Evolutionary conservation across 1,140 invertebrate genomes (phyloP).

Genomic region (Popillia japonica): DNA sequence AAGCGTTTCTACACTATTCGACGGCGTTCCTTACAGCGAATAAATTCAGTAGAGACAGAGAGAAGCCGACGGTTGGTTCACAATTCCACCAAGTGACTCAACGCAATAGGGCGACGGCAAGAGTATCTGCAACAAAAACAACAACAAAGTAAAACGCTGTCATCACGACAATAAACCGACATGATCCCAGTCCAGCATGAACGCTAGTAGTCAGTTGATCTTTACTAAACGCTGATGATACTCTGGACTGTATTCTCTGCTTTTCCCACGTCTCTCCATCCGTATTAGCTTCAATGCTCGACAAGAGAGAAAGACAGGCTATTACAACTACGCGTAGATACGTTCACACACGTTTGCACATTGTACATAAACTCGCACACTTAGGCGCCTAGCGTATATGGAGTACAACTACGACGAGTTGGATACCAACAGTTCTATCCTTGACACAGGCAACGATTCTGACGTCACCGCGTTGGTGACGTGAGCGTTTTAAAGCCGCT

Average conservation of each 20-base stretch:
- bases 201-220: neutral
- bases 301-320: neutral
- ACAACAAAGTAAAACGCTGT: neutral
- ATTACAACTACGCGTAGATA: neutral
- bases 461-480: slow-evolving; percentile 17
- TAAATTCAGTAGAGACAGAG: neutral
- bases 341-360: neutral
- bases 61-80: neutral
- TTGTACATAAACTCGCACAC: neutral
- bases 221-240: neutral
- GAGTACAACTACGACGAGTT: slow-evolving; percentile 19
- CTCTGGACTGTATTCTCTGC: neutral
- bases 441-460: slow-evolving; percentile 29
- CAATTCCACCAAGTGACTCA: neutral
- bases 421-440: slow-evolving; percentile 12
- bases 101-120: neutral
- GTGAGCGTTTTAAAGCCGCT: slow-evolving; percentile 28
- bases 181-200: neutral
- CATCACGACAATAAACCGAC: neutral
- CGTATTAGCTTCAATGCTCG: neutral
- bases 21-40: too few relatives aligned
- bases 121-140: neutral
- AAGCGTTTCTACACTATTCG: slow-evolving; percentile 1
- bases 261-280: neutral
- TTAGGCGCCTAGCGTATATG: neutral